Evolutionary conservation across 2,797 vertebrate species (phyloP), one percentile per base, ranked within the genome.

Genomic region (Centropyge bicolor): DNA sequence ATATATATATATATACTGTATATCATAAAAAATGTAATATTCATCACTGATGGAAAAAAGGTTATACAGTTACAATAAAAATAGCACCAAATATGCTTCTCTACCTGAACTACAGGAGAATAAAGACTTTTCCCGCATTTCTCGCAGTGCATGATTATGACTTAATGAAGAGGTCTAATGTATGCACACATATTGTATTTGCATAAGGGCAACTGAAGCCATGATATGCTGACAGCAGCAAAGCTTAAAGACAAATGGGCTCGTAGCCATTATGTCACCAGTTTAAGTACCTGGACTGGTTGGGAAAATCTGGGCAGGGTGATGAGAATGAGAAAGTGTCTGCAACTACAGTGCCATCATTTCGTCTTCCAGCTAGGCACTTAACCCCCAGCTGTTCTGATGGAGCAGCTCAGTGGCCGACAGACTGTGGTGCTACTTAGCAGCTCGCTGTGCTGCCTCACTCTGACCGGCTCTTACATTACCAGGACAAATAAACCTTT

Each of bases 381-480:
- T 89, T 83, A 85, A 86, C 80, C 86, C 65, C 77, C 81, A 82
- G 70, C 79, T 62, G 79, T 74, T 86, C 80, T 81, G 82, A 81
- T 66, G 41, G 71, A 73, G 70, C 76, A 76, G 75, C 72, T 84
- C 77, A 63, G 60, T 59, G 70, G 60, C 71, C 38, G 14, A 72
- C 61, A 74, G 54, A 71, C 72, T 71, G 60, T 36, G 60, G 51
- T n/a, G n/a, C 38, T 56, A 51, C 48, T 80, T 61, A 70, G 55
- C 76, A 49, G 60, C 65, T 79, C 60, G 12, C 56, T 46, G 22
- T 54, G 70, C 46, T 35, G 38, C 62, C 52, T 64, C 69, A 9
- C 35, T 41, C 54, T 63, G 57, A 38, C 79, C 61, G 4, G 20
- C 52, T 71, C 36, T 22, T 60, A 55, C 51, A 69, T 76, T 72